Evolutionary conservation across 2,797 vertebrate genomes (phyloP).

Genomic region (Siniperca obscura): DNA sequence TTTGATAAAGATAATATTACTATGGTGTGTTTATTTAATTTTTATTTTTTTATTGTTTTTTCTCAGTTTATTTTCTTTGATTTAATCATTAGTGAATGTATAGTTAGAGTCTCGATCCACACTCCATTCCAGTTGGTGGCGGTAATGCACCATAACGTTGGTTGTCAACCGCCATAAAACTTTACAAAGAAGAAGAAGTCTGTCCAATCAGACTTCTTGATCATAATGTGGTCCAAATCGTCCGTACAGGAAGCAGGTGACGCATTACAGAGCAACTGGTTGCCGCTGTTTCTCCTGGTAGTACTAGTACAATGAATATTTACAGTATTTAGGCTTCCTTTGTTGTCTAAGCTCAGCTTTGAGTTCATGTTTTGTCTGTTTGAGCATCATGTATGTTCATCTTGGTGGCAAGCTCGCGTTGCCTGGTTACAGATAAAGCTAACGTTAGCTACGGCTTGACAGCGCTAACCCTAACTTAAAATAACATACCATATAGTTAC

Average conservation of each 20-base stretch:
- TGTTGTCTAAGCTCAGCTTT: neutral
- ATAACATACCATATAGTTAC: neutral
- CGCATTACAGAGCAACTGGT: neutral
- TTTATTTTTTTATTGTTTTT: too few relatives aligned
- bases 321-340: neutral
- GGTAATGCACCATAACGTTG: too few relatives aligned
- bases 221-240: rapidly evolving
- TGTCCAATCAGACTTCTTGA: slow-evolving; percentile 66
- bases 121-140: too few relatives aligned
- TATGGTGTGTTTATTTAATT: too few relatives aligned
- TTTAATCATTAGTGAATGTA: too few relatives aligned
- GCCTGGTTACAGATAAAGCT: slow-evolving; percentile 15
- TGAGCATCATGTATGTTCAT: rapidly evolving
- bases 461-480: neutral
- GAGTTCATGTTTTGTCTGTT: neutral
- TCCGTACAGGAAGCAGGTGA: neutral
- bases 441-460: neutral
- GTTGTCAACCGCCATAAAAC: too few relatives aligned
- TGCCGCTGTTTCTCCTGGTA: neutral
- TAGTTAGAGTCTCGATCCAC: too few relatives aligned
- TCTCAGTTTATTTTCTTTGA: too few relatives aligned
- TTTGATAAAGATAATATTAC: too few relatives aligned
- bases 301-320: neutral
- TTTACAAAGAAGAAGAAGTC: too few relatives aligned
- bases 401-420: rapidly evolving